Evolutionary conservation across 2,113 vertebrate species (phyloP).

Genomic region (Oreochromis spilurus): DNA sequence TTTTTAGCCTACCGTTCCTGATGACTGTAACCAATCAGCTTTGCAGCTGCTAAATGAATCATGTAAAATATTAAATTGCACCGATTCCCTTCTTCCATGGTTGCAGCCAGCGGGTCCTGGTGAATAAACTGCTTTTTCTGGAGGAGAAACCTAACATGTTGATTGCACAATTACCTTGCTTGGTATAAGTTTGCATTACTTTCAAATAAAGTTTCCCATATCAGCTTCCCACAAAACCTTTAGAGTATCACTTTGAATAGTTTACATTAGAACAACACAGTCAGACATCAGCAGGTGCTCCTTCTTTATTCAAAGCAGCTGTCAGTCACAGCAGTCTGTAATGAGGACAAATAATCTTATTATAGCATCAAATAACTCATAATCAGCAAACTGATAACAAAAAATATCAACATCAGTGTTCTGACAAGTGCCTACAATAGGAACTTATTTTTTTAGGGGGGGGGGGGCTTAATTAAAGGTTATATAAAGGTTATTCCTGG

Average conservation of each 20-base stretch:
- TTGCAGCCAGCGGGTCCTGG: not conserved
- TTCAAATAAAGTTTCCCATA: not conserved
- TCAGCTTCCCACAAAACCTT: not conserved
- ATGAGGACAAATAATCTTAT: not conserved
- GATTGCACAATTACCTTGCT: not conserved
- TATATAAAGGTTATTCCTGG: not conserved
- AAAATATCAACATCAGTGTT: not conserved
- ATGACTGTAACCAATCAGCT: not conserved
- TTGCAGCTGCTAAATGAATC: not conserved
- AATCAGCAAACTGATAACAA: not conserved
- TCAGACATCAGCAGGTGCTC: not conserved
- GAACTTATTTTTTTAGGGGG: not conserved
- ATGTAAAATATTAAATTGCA: not conserved
- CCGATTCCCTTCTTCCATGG: not conserved
- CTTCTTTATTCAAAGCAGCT: not conserved
- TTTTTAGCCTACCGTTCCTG: not conserved
- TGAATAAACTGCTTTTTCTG: not conserved
- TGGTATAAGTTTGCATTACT: not conserved
- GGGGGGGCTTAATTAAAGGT: not conserved
- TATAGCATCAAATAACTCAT: not conserved
- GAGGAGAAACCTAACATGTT: not conserved
- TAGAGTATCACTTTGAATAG: not conserved
- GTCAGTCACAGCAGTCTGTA: not conserved
- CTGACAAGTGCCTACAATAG: not conserved
- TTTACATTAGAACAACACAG: not conserved